Base-by-base conservation (phyloP, 2,113 vertebrate species). In the Hyla sarda region DNA sequence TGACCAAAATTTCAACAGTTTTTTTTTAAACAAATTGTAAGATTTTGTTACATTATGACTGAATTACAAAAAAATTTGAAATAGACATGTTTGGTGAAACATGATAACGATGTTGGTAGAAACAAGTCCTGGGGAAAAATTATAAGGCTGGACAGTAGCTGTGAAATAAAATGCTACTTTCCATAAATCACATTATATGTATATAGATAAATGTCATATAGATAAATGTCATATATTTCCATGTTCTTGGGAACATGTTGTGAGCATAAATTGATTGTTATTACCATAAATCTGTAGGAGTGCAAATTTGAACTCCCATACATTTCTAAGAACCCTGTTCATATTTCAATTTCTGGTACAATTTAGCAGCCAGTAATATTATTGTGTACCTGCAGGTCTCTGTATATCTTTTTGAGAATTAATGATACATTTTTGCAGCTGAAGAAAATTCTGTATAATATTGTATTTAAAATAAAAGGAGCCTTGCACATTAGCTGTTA, bases 181-280 rank as follows among this genome's bases (percentile, higher is more conserved):
- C 34, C 11, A 47, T 45, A 73, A 73, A n/a, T 73, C 71, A 45
- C 9, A 73, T 73, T 73, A 72, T 72, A 45, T n/a, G n/a, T n/a
- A n/a, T 8, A 41, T 23, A 73, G 37, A 47, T 73, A 25, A 73
- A 73, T 73, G n/a, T 47, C 25, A 47, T 8, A 41, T 23, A 73
- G 37, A 47, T 73, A 25, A 73, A 73, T 73, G n/a, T 47, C 25
- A 47, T n/a, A 3, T 23, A 13, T 32, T 34, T 69, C 9, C 71
- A 41, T 45, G 37, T 73, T 47, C 45, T 13, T n/a, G 8, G 7
- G 41, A 23, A 73, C 41, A n/a, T 45, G 30, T 69, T 69, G 37
- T 73, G 71, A 47, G 10, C 37, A 73, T 23, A 12, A 73, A 73
- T 23, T 73, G 34, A 45, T 69, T 16, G 14, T 30, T 45, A 41